These are phyloP conservation scores for Drosophila bifasciata DNA, from an alignment of 1,140 invertebrate genomes.

Conservation along the genomic window DNA sequence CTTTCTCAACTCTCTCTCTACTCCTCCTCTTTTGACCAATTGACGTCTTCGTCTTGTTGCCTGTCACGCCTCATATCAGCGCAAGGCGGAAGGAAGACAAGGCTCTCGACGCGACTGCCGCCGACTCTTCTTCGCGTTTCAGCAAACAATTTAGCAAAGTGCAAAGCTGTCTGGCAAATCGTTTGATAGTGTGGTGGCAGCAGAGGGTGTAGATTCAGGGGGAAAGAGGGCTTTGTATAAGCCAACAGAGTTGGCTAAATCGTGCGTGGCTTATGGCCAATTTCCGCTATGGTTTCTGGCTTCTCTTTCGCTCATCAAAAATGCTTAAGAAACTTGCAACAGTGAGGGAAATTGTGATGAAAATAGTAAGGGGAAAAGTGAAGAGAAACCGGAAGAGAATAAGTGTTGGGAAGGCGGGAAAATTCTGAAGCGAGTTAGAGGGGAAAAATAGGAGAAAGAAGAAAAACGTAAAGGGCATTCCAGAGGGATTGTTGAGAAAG, in stretches of 20 bases:
- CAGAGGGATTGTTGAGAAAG: too few relatives aligned
- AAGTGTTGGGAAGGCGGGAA: too few relatives aligned
- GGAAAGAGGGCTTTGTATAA: slow-evolving; percentile 34
- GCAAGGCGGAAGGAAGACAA: slow-evolving; percentile 54
- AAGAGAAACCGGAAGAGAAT: too few relatives aligned
- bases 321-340: slow-evolving; percentile 43
- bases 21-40: slow-evolving; percentile 23
- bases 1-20: neutral
- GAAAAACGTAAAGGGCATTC: too few relatives aligned
- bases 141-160: slow-evolving; percentile 76
- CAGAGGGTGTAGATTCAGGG: neutral
- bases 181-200: neutral
- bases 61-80: slow-evolving; percentile 39
- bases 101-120: neutral
- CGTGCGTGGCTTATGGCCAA: slow-evolving; percentile 79
- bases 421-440: too few relatives aligned
- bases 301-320: slow-evolving; percentile 17
- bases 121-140: slow-evolving; percentile 23
- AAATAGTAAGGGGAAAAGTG: too few relatives aligned
- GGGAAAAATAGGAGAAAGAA: too few relatives aligned
- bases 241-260: slow-evolving; percentile 51
- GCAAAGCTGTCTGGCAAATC: slow-evolving; percentile 39
- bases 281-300: slow-evolving; percentile 65
- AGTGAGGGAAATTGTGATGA: slow-evolving; percentile 9
- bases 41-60: slow-evolving; percentile 31